Base-by-base conservation (phyloP, 1,140 invertebrate species). In the Drosophila kikkawai region DNA sequence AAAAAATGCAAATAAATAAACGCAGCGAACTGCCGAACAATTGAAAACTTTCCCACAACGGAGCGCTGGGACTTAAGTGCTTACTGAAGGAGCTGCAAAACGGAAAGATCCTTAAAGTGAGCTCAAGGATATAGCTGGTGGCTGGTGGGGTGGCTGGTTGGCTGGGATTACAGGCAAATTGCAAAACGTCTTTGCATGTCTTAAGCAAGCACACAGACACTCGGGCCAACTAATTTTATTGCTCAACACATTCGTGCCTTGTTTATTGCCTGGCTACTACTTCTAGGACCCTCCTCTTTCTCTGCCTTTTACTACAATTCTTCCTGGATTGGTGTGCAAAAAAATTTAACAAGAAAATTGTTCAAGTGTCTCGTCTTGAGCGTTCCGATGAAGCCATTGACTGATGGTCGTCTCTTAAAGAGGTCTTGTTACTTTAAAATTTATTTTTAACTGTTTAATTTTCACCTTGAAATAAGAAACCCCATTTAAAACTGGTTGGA, bases 101-200 rank as follows among this genome's bases (percentile, higher is more conserved):
- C 55, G 68, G 76, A 70, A 80, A 67, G 83, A 74, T 84, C 75
- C 77, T 88, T 87, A 80, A 87, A 88, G 82, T 39, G 63, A 58
- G 37, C 66, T 59, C 32, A 69, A 67, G 59, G 37, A 19, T 61
- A 34, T 22, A 57, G 36, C 36, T 12, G 47, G 37, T 13, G 34
- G 73, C n/a, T 41, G 39, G 67, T 5, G 36, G 48, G 53, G 42
- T 37, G 41, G 37, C 22, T 32, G 26, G 44, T 42, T 50, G 51
- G 37, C 32, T 26, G 50, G 80, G 84, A 88, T 88, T 88, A 88
- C 84, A 88, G 85, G 85, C 78, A 78, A 80, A 87, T 88, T 88
- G 85, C 84, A 41, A 79, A 79, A 84, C 84, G 80, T 88, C 84
- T 88, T 90, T 88, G 85, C 84, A 88, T 87, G 84, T 87, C 84